Evolutionary conservation across 1,140 invertebrate species (phyloP), one percentile per base, ranked within the genome.

Genomic region (Eurosta solidaginis): DNA sequence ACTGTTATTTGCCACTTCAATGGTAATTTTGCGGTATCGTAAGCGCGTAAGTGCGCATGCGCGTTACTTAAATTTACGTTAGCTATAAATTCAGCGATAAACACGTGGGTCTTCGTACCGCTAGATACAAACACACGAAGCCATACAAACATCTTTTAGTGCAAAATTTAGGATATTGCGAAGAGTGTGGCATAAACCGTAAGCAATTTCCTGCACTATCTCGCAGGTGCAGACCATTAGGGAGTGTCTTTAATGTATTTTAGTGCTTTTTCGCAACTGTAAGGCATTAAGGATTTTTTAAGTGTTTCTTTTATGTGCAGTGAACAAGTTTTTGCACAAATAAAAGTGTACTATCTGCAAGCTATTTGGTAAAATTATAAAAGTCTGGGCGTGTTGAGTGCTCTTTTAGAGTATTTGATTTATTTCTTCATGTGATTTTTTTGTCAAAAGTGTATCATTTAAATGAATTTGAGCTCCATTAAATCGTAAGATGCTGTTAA

Each of bases 41-140:
- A 40, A 10, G n/a, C 29, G 59, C 59, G 33, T 40, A 17, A 10
- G n/a, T 42, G 29, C 6, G 29, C 29, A n/a, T n/a, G n/a, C 59
- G n/a, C 59, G 59, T 68, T 68, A 68, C n/a, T 42, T 68, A 68
- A 68, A 68, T 68, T 68, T 68, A 68, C 59, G n/a, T 20, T 33
- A 68, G 33, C 59, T 40, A 68, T 68, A 68, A 68, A 42, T 42
- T 68, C 59, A 40, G 33, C 33, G 59, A 68, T 68, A 68, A 68
- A 68, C 6, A 22, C 22, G 33, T 17, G n/a, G 6, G 33, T 20
- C 7, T 36, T 29, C 59, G 59, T 36, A 6, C 6, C 49, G 54
- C 54, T 17, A 59, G 1, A 17, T 33, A 14, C 49, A 52, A 1
- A 7, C 49, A 52, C 1, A 5, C 49, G n/a, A 10, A 59, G 2